phyloP scores from a whole-genome alignment of 2,113 vertebrate species.

The Strix aluco region DNA sequence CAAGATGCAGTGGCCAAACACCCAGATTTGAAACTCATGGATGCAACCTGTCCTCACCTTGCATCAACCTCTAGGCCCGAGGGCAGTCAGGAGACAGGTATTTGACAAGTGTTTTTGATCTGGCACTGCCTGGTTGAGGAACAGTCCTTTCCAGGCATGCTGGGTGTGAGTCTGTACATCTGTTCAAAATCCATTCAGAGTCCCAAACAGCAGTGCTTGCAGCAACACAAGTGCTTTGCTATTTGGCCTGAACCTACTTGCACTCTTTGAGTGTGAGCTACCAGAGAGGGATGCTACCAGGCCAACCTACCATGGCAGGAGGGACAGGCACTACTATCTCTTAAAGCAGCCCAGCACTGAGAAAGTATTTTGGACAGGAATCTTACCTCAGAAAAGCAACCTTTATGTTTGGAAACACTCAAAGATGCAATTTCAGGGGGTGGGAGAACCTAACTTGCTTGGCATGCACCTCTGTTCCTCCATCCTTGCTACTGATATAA shows the following conservation, averaged over 20 bases:
- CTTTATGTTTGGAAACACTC: not conserved
- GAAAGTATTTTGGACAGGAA: not conserved
- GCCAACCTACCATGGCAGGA: not conserved
- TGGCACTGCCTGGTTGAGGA: not conserved
- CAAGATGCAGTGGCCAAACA: not conserved
- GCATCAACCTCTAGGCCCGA: not conserved
- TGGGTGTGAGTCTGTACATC: not conserved
- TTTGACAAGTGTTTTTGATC: not conserved
- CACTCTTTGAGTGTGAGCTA: not conserved
- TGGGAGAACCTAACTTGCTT: not conserved
- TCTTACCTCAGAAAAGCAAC: not conserved
- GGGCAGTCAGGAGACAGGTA: not conserved
- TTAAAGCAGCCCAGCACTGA: not conserved
- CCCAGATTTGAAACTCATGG: not conserved
- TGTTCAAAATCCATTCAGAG: not conserved
- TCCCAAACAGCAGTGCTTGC: not conserved
- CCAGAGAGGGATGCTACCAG: not conserved
- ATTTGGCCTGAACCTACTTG: not conserved
- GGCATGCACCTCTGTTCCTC: not conserved
- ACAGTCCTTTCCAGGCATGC: not conserved
- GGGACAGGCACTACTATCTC: not conserved
- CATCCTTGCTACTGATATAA: not conserved
- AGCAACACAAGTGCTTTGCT: rapidly evolving
- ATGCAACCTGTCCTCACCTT: not conserved
- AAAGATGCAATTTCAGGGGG: not conserved